These are phyloP conservation scores for Butastur rufipennis DNA, from an alignment of 2,113 vertebrate genomes.

Conservation along the genomic window DNA sequence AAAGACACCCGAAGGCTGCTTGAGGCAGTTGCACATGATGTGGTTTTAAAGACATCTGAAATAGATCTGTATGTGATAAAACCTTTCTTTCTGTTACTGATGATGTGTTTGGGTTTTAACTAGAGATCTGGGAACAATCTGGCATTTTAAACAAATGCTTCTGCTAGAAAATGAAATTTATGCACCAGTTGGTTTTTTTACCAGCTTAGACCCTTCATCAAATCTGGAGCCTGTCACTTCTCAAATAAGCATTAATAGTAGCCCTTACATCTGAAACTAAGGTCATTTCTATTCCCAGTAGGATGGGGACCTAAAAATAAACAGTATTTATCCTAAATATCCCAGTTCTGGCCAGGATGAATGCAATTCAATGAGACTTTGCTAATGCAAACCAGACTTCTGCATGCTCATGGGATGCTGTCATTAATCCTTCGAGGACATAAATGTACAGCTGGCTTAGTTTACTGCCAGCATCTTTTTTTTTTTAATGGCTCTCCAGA, in stretches of 20 bases:
- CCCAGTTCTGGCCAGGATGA: neutral
- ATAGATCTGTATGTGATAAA: neutral
- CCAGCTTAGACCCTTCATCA: neutral
- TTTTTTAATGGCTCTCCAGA: neutral
- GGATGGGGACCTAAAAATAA: neutral
- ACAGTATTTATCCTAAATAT: neutral
- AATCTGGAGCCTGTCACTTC: neutral
- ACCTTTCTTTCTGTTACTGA: neutral
- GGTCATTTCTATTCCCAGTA: neutral
- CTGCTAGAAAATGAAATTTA: neutral
- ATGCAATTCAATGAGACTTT: neutral
- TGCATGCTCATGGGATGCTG: neutral
- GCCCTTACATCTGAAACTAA: neutral
- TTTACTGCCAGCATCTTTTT: neutral
- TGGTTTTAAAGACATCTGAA: neutral
- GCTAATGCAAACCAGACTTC: conserved; percentile 30
- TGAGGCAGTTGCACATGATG: accelerated
- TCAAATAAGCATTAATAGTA: neutral
- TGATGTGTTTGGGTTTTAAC: neutral
- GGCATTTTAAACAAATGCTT: neutral
- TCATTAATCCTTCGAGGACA: neutral
- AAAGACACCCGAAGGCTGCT: neutral
- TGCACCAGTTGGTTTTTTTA: neutral
- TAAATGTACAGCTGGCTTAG: neutral
- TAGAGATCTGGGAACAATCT: neutral